Base-by-base conservation (phyloP, 2,797 vertebrate species). In the Silurus aristotelis region DNA sequence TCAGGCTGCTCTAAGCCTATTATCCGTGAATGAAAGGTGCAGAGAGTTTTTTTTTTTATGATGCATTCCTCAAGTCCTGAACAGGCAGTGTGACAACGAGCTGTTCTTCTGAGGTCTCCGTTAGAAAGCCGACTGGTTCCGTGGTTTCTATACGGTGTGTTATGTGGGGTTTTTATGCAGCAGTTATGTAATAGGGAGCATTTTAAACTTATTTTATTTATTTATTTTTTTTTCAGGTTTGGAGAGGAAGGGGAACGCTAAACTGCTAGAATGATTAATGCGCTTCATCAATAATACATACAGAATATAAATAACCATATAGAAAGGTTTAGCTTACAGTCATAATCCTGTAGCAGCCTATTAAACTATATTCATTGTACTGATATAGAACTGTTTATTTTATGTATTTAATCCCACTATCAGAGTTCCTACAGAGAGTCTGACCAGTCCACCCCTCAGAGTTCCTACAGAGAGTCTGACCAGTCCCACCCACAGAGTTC, bases 1-100 rank as follows among this genome's bases (percentile, higher is more conserved):
- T 92, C 92, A 88, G 89, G 89, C 89, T 72, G 81, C 73, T 83
- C 88, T 91, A 92, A 92, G 91, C 92, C 91, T 84, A 83, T 93
- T 93, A 91, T 92, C 90, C 89, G 85, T 88, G 52, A 56, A 83
- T 92, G 91, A 92, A 92, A 90, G 88, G 85, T 91, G 87, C 79
- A 79, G 87, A 91, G 89, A 89, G 92, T 86, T 71, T 87, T 68
- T 86, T 82, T 83, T 76, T 31, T 63, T 1, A 79, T 19, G 46
- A 88, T 89, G 91, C 92, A 92, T 93, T 93, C 91, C 89, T 91
- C 85, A 89, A 86, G 84, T 89, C 90, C 90, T 91, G 91, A 92
- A 90, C 78, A 78, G 27, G 67, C 78, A 31, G 17, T 58, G 48
- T 77, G 38, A 68, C 3, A n/a, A 43, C 25, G 64, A 31, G 71